Percentiles rank a stretch among this genome's conserved stretches.
Conservation (phyloP, 1,140 invertebrate genomes). For the Phenacoccus solenopsis region DNA sequence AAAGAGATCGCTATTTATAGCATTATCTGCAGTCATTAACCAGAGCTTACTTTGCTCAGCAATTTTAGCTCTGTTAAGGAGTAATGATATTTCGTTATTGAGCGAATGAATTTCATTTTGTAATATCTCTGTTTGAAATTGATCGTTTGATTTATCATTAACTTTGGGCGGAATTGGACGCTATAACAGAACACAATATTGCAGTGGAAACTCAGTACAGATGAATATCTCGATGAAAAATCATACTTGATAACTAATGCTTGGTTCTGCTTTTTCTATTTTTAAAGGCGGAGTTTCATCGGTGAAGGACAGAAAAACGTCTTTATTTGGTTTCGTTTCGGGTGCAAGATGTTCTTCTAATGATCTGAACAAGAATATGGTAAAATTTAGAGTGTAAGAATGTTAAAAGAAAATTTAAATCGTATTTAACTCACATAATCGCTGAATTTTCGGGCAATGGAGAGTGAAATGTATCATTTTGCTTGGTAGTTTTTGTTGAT, state of each 20-base stretch:
- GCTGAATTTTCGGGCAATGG: neutral
- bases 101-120: slow-evolving; percentile 43
- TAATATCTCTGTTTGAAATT: slow-evolving; percentile 33
- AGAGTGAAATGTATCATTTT: neutral
- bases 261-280: neutral
- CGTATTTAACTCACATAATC: neutral
- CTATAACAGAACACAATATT: neutral
- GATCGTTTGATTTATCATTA: slow-evolving; percentile 16
- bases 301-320: neutral
- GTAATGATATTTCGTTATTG: slow-evolving; percentile 41
- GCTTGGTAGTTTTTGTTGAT: neutral
- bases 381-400: neutral
- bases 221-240: too few relatives aligned
- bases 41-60: slow-evolving; percentile 38
- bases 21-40: too few relatives aligned
- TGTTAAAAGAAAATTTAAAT: neutral
- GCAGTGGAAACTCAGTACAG: neutral
- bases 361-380: neutral
- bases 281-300: neutral
- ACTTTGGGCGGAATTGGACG: neutral
- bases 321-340: neutral
- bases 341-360: neutral
- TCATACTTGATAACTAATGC: neutral
- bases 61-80: slow-evolving; percentile 39
- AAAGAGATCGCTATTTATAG: neutral